Evolutionary conservation across 2,888 invertebrate species (phyloP).

Genomic region (Drosophila merina): DNA sequence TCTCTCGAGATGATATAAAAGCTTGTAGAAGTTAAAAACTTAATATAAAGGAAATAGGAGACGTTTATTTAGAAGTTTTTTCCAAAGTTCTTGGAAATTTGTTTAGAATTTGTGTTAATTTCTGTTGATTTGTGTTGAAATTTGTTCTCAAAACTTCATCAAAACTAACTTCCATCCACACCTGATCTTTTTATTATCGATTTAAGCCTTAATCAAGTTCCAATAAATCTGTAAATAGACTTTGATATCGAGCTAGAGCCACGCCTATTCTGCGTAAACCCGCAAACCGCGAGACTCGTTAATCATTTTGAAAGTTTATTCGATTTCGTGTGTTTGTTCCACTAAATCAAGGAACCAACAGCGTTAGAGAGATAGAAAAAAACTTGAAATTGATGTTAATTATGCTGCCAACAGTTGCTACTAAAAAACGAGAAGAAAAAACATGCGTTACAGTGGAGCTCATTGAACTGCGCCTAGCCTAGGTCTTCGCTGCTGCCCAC

Average conservation of each 20-base stretch:
- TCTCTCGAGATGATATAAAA: too few species aligned
- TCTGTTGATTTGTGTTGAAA: not conserved
- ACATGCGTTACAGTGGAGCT: conserved; percentile 48
- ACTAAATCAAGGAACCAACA: conserved; percentile 27
- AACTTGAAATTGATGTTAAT: conserved; percentile 64
- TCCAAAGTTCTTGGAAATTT: not conserved
- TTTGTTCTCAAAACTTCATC: not conserved
- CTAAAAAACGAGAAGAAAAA: conserved; percentile 26
- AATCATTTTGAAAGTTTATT: conserved; percentile 56
- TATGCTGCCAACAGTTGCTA: conserved; percentile 61
- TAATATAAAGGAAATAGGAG: too few species aligned
- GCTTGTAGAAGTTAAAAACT: too few species aligned
- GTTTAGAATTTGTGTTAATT: too few species aligned
- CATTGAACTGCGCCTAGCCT: conserved; percentile 74
- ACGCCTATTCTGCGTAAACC: conserved; percentile 38
- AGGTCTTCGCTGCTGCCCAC: conserved; percentile 47
- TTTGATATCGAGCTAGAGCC: conserved; percentile 20
- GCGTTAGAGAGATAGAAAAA: conserved; percentile 23
- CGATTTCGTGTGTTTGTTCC: conserved; percentile 53
- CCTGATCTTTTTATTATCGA: conserved; percentile 11
- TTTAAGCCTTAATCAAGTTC: conserved; percentile 15
- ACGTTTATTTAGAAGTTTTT: not conserved
- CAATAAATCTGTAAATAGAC: conserved; percentile 17
- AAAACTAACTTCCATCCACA: conserved; percentile 6
- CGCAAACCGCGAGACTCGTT: conserved; percentile 29